Percentiles rank a stretch among this genome's conserved stretches.
Evolutionary conservation across 2,888 invertebrate genomes (phyloP).

Genomic region (Amphipoea lucens): DNA sequence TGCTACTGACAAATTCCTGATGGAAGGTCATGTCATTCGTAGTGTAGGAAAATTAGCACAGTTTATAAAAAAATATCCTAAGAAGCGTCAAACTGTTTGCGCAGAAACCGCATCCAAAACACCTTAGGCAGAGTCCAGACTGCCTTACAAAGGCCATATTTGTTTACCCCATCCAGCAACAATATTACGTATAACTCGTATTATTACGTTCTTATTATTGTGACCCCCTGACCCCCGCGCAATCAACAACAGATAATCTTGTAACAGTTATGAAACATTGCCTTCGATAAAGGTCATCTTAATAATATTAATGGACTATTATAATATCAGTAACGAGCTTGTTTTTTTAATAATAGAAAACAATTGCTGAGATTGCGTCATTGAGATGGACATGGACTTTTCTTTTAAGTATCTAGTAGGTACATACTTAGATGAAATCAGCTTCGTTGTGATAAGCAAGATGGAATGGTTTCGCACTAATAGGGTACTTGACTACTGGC

Average conservation of each 20-base stretch:
- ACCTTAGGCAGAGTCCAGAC: not conserved
- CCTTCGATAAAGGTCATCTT: slow-evolving; percentile 60
- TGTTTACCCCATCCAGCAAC: slow-evolving; percentile 1
- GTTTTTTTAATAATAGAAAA: slow-evolving; percentile 64
- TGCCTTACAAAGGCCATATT: not conserved
- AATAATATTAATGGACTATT: slow-evolving; percentile 63
- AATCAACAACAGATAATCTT: slow-evolving; percentile 72
- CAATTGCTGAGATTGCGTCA: slow-evolving; percentile 48
- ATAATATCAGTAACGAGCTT: slow-evolving; percentile 63
- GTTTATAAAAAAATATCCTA: not conserved
- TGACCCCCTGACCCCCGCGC: slow-evolving; percentile 67
- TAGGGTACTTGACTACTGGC: not conserved
- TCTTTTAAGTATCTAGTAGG: not conserved
- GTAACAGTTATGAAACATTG: slow-evolving; percentile 68
- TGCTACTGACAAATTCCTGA: no score
- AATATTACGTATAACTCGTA: slow-evolving; percentile 37
- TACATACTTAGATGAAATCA: not conserved
- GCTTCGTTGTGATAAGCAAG: no score
- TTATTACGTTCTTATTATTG: slow-evolving; percentile 65
- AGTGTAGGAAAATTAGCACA: not conserved
- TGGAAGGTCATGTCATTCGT: not conserved
- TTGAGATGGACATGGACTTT: slow-evolving; percentile 4
- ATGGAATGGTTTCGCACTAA: not conserved
- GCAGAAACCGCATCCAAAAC: not conserved
- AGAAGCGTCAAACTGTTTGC: not conserved